Evolutionary conservation across 2,113 vertebrate species (phyloP), one percentile per base, ranked within the genome.

Genomic region (Apodemus speciosus): DNA sequence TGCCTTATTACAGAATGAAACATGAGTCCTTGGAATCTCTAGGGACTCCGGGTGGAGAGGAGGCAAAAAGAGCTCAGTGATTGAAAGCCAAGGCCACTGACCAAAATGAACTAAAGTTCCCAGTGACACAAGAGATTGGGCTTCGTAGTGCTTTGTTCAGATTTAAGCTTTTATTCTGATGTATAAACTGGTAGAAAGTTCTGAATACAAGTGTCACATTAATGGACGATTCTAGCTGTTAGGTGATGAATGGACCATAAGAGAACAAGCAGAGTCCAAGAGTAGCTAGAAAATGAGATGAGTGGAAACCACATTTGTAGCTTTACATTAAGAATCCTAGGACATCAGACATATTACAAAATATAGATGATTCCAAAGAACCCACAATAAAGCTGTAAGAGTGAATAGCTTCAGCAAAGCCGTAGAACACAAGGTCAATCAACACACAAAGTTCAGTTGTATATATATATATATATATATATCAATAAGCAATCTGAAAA

Each of bases 131-230:
- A 69, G 71, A 72, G 58, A 79, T 13, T 84, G 46, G 27, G 56
- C 8, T 85, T 66, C 64, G 20, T 30, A 49, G 43, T 56, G 60
- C 43, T 69, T 71, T 64, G 38, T 79, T 38, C 91, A 95, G 73
- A 89, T 18, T 79, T 77, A 91, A 49, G 49, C n/a, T 95, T 93
- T 91, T 51, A 86, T 16, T 91, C 23, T 86, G 9, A 92, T 84
- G 49, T 84, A 58, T 25, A 86, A 93, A n/a, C 40, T 49, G 90
- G 68, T 66, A n/a, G 79, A 92, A 79, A 38, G 46, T 93, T 94
- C 84, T 60, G 18, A 60, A 81, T 27, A 8, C 10, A 69, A 35
- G 16, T 14, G 46, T 77, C 53, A 91, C 58, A 87, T 90, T 79
- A 90, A 80, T 11, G 21, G 51, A n/a, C 10, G n/a, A 35, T 38